Evolutionary conservation across 2,888 invertebrate genomes (phyloP).

Genomic region (Nasonia oneida): DNA sequence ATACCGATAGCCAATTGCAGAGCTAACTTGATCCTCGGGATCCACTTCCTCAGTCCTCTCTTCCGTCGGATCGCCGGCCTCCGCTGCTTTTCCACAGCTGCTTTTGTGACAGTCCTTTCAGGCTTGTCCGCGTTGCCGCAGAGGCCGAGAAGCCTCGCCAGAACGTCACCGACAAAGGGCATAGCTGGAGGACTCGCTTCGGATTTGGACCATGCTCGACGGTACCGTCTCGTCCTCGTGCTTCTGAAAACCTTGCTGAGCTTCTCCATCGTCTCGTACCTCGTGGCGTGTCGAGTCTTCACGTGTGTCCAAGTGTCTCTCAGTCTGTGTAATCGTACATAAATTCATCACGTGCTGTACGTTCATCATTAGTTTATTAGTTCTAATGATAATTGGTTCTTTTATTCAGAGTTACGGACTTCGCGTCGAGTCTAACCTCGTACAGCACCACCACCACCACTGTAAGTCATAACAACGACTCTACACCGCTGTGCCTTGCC

Average conservation of each 20-base stretch:
- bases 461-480: neutral
- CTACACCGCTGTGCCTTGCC: conserved; percentile 20
- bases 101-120: neutral
- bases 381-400: conserved; percentile 4
- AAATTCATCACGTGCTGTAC: neutral
- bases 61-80: neutral
- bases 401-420: conserved; percentile 13
- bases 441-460: neutral
- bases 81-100: neutral
- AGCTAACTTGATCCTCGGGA: neutral
- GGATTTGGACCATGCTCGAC: conserved; percentile 77
- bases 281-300: conserved; percentile 80
- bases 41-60: neutral
- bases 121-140: neutral
- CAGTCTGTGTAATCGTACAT: conserved; percentile 70
- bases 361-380: neutral
- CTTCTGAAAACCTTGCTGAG: conserved; percentile 80
- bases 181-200: conserved; percentile 78
- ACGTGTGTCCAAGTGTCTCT: conserved; percentile 80
- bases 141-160: conserved; percentile 75
- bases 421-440: neutral
- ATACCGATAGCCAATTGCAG: neutral
- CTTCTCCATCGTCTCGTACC: conserved; percentile 80
- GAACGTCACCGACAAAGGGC: conserved; percentile 80
- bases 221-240: conserved; percentile 77